Evolutionary conservation across 1,140 invertebrate genomes (phyloP).

Genomic region (Anadara kagoshimensis): DNA sequence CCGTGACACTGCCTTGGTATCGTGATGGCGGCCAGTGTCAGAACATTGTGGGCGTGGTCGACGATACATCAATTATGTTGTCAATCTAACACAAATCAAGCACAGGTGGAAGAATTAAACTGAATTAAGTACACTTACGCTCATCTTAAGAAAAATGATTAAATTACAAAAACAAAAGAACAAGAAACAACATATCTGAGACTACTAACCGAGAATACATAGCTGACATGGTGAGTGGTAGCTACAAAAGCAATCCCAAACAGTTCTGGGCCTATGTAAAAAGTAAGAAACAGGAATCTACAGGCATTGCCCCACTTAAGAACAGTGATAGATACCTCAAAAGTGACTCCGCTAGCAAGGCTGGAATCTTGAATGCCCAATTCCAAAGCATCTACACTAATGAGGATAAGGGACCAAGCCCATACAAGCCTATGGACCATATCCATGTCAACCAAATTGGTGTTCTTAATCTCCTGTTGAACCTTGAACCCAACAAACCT

Average conservation of each 20-base stretch:
- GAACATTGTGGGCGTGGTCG: too few relatives aligned
- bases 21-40: too few relatives aligned
- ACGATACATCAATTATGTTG: too few relatives aligned
- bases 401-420: constrained; percentile 16
- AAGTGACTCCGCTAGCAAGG: constrained; percentile 20
- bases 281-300: too few relatives aligned
- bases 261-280: constrained; percentile 26
- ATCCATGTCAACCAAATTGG: constrained; percentile 9
- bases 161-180: background rate
- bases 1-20: too few relatives aligned
- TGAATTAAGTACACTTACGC: constrained; percentile 14
- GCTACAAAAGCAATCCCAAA: constrained; percentile 21
- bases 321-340: constrained; percentile 3
- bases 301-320: constrained; percentile 20
- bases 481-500: constrained; percentile 9
- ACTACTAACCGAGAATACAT: constrained; percentile 12
- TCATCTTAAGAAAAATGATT: background rate
- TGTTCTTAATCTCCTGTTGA: too few relatives aligned
- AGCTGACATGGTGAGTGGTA: constrained; percentile 9
- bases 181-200: background rate
- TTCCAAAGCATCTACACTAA: constrained; percentile 23
- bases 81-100: too few relatives aligned
- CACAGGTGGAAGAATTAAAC: background rate
- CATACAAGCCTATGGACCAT: constrained; percentile 4
- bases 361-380: constrained; percentile 28